Conservation (phyloP, 2,888 invertebrate species). For the Aplocera efformata region DNA sequence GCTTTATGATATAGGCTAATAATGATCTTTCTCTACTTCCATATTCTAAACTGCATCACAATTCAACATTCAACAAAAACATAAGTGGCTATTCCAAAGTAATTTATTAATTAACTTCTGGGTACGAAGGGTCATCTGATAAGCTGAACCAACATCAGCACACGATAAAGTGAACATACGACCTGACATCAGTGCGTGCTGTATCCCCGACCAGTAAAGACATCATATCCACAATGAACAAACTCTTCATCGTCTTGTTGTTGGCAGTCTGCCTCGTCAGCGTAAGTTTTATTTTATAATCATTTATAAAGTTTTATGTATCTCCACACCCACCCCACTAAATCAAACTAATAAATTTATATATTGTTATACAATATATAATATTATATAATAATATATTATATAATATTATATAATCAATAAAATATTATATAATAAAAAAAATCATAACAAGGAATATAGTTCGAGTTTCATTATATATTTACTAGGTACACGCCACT, state of each 20-base stretch:
- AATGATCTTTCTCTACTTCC: too few relatives aligned
- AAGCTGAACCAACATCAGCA: conserved; percentile 35
- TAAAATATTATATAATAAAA: too few relatives aligned
- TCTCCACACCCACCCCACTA: too few relatives aligned
- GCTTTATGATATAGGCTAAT: too few relatives aligned
- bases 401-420: too few relatives aligned
- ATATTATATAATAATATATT: too few relatives aligned
- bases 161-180: conserved; percentile 35
- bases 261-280: conserved; percentile 56
- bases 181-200: conserved; percentile 35
- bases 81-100: conserved; percentile 30
- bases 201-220: conserved; percentile 32
- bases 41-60: not conserved
- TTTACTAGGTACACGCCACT: too few relatives aligned
- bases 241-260: conserved; percentile 45
- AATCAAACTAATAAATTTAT: too few relatives aligned
- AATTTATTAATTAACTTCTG: conserved; percentile 44
- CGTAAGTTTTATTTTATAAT: conserved; percentile 13
- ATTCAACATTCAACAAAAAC: too few relatives aligned
- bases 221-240: conserved; percentile 53
- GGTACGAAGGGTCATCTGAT: conserved; percentile 45
- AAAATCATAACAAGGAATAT: too few relatives aligned
- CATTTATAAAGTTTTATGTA: not conserved
- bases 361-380: too few relatives aligned
- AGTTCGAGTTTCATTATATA: too few relatives aligned